Evolutionary conservation across 2,797 vertebrate species (phyloP).

Genomic region (Hemitrygon akajei): DNA sequence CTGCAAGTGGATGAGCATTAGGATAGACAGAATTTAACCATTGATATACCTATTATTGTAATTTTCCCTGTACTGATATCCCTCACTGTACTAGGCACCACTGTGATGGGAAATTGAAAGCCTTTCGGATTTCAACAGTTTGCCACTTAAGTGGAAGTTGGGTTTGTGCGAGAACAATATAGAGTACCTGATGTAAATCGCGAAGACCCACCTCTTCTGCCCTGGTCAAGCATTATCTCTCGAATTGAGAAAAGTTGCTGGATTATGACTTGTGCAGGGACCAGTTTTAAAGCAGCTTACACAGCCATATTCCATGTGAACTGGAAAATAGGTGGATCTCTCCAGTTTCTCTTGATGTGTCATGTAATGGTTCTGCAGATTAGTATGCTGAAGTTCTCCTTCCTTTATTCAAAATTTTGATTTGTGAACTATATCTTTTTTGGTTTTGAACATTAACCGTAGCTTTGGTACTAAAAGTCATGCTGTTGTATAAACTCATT

Average conservation of each 20-base stretch:
- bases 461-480: constrained; percentile 11
- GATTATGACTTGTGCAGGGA: neutral
- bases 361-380: neutral
- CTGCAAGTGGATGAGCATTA: neutral
- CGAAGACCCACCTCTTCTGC: neutral
- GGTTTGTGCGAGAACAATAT: neutral
- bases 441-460: neutral
- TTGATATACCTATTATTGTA: neutral
- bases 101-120: neutral
- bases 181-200: neutral
- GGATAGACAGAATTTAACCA: neutral
- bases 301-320: neutral
- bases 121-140: neutral
- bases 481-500: neutral
- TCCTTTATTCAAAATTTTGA: neutral
- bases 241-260: neutral
- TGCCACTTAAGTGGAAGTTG: neutral
- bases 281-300: neutral
- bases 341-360: neutral
- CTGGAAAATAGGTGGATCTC: neutral
- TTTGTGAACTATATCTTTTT: neutral
- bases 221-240: neutral
- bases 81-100: too few relatives aligned
- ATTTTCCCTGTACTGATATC: neutral
- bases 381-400: neutral